Conservation (phyloP, 2,797 vertebrate genomes). For the Hylomyscus alleni region DNA sequence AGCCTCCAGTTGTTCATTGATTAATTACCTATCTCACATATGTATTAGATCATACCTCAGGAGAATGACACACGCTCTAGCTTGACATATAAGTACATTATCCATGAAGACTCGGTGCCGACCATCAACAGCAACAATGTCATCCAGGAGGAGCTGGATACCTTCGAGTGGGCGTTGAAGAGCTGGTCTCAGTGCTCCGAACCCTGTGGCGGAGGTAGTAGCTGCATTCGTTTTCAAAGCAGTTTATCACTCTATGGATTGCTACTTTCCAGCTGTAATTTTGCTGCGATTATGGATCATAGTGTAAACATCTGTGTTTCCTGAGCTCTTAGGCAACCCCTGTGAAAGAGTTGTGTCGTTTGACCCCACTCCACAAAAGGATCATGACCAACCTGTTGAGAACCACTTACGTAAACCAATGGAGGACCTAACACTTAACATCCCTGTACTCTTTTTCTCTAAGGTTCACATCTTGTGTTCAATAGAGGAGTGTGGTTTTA, state of each 20-base stretch:
- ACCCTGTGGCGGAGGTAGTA: slow-evolving; percentile 95
- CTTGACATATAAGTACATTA: slow-evolving; percentile 97
- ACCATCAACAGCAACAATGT: slow-evolving; percentile 97
- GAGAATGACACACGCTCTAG: slow-evolving; percentile 96
- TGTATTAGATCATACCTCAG: slow-evolving; percentile 94
- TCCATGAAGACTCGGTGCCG: slow-evolving; percentile 97
- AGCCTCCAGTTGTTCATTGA: neutral
- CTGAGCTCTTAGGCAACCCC: neutral
- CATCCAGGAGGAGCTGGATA: slow-evolving; percentile 94
- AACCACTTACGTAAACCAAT: neutral
- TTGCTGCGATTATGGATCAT: neutral
- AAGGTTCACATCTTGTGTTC: accelerated
- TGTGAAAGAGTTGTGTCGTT: neutral
- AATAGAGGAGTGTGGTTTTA: neutral
- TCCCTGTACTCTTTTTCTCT: no score
- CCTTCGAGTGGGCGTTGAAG: slow-evolving; percentile 98
- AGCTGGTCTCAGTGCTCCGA: slow-evolving; percentile 98
- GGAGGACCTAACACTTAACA: neutral
- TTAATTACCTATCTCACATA: neutral
- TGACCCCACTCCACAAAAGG: neutral
- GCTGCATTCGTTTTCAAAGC: neutral
- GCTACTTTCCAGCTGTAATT: neutral
- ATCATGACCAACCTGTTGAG: neutral
- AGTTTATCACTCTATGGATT: neutral
- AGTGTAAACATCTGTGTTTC: neutral